Evolutionary conservation across 2,797 vertebrate species (phyloP).

Genomic region (Pempheris klunzingeri): DNA sequence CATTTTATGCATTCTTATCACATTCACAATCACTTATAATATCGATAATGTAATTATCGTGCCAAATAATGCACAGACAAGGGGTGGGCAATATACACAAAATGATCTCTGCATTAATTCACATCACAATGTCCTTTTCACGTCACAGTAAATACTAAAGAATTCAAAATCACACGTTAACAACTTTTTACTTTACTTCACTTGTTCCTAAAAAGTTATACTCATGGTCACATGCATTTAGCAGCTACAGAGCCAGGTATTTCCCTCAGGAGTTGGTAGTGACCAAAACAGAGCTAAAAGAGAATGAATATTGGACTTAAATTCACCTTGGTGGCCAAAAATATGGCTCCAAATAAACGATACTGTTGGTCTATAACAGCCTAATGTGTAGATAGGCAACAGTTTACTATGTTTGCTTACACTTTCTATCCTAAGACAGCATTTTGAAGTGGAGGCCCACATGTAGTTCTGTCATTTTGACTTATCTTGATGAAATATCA

Average conservation of each 20-base stretch:
- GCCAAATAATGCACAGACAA: background rate
- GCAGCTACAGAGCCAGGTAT: background rate
- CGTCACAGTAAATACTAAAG: background rate
- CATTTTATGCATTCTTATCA: background rate
- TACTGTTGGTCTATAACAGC: background rate
- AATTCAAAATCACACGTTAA: background rate
- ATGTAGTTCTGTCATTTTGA: background rate
- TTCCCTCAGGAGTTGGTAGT: background rate
- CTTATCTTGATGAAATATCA: background rate
- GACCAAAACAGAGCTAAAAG: background rate
- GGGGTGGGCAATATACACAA: background rate
- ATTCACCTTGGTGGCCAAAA: background rate
- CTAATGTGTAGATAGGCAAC: background rate
- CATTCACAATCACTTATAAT: conserved; percentile 16
- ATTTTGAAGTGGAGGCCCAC: background rate
- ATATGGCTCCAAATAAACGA: background rate
- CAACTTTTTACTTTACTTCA: background rate
- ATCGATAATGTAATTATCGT: background rate
- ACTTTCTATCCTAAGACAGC: background rate
- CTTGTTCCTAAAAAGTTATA: background rate
- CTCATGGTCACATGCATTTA: background rate
- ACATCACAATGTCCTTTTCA: background rate
- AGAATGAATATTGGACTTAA: background rate
- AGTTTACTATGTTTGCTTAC: too few relatives aligned
- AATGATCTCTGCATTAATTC: background rate